Evolutionary conservation across 2,888 invertebrate genomes (phyloP).

Genomic region (Stenchaetothrips biformis): DNA sequence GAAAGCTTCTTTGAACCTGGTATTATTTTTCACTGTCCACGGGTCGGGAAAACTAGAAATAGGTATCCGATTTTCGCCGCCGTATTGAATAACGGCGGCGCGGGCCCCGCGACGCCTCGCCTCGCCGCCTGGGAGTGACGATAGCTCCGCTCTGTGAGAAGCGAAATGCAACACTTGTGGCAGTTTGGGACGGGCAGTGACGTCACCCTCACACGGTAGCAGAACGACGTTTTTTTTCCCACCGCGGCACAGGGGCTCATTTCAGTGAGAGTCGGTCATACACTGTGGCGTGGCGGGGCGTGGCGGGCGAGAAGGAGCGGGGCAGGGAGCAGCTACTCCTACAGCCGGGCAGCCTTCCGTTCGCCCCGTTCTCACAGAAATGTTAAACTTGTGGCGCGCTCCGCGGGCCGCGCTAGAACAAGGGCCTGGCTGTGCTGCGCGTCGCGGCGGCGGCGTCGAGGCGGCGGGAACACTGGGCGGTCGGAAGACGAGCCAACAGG

Average conservation of each 20-base stretch:
- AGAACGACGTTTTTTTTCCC: not conserved
- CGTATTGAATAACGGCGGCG: no score
- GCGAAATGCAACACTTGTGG: not conserved
- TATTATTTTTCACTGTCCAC: no score
- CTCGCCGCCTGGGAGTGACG: no score
- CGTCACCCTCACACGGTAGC: conserved; percentile 2
- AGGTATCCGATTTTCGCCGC: no score
- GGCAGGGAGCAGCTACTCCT: no score
- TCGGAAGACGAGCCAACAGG: no score
- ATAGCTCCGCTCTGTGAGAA: not conserved
- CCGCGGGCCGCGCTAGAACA: not conserved
- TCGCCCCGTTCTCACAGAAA: conserved; percentile 19
- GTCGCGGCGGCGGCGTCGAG: not conserved
- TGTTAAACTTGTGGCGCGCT: not conserved
- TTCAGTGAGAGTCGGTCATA: conserved; percentile 20
- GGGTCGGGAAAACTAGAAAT: no score
- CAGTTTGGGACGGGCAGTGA: not conserved
- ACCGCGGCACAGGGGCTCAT: not conserved
- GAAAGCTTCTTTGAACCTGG: no score
- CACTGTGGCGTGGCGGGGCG: not conserved
- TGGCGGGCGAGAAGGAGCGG: no score
- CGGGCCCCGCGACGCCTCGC: no score
- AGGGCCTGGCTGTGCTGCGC: not conserved
- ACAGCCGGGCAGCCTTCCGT: not conserved
- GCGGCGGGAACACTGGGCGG: no score